These are phyloP conservation scores for Dione vanillae DNA, from an alignment of 2,888 invertebrate species.

Conservation along the genomic window DNA sequence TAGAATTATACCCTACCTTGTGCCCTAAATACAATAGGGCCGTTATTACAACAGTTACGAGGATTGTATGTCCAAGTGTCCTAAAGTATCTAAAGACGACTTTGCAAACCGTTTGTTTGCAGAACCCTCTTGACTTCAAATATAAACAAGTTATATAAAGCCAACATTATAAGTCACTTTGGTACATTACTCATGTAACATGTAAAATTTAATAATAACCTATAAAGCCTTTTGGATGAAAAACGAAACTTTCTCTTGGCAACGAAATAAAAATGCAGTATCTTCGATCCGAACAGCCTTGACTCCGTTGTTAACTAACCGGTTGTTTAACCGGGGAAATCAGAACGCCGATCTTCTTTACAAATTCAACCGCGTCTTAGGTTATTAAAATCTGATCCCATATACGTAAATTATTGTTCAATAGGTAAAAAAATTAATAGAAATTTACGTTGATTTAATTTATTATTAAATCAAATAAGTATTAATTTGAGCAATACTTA, in stretches of 20 bases:
- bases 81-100: too few species aligned
- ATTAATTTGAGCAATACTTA: too few species aligned
- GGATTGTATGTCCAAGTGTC: too few species aligned
- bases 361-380: neutral
- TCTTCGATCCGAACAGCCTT: constrained; percentile 20
- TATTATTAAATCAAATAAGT: neutral
- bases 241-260: constrained; percentile 16
- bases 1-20: too few species aligned
- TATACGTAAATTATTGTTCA: neutral
- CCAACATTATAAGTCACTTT: too few species aligned
- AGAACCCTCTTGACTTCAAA: too few species aligned
- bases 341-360: constrained; percentile 1
- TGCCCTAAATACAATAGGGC: too few species aligned
- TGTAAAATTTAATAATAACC: neutral
- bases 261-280: constrained; percentile 2
- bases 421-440: neutral
- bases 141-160: too few species aligned
- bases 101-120: too few species aligned
- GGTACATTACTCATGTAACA: too few species aligned
- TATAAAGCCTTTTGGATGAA: neutral
- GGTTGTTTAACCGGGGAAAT: constrained; percentile 18
- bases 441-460: neutral
- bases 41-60: too few species aligned
- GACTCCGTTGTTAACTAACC: constrained; percentile 16
- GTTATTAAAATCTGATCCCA: neutral